Evolutionary conservation across 2,888 invertebrate genomes (phyloP).

Genomic region (Microctonus hyperodae): DNA sequence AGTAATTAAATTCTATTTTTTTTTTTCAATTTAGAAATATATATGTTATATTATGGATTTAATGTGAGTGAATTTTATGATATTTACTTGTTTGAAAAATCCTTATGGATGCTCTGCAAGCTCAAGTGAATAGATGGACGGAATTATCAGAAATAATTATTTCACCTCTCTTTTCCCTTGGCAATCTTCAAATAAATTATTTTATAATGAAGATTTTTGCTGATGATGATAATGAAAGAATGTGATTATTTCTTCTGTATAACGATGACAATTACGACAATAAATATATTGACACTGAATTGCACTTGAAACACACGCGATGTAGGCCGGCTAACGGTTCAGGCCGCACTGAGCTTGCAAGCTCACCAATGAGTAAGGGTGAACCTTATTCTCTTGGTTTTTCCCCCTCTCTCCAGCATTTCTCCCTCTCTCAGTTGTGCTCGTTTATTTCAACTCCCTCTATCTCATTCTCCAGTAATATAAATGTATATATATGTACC

Average conservation of each 20-base stretch:
- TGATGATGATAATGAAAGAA: too few species aligned
- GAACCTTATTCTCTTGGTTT: constrained; percentile 42
- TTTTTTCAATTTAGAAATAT: too few species aligned
- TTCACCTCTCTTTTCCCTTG: background rate
- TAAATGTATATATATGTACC: constrained; percentile 10
- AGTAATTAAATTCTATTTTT: too few species aligned
- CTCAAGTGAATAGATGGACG: constrained; percentile 17
- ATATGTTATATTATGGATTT: too few species aligned
- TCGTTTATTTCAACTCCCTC: constrained; percentile 15
- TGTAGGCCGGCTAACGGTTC: constrained; percentile 62
- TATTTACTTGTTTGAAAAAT: constrained; percentile 12
- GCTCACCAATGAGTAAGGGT: constrained; percentile 51
- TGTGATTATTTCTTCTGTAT: too few species aligned
- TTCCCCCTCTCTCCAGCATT: constrained; percentile 20
- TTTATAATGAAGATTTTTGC: too few species aligned
- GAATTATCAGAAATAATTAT: background rate
- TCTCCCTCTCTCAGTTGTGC: constrained; percentile 26
- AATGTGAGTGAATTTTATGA: background rate
- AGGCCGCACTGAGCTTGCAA: constrained; percentile 60
- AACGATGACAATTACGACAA: background rate
- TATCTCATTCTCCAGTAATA: constrained; percentile 10
- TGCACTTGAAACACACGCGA: constrained; percentile 42
- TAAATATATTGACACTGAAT: constrained; percentile 23
- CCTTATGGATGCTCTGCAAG: constrained; percentile 22
- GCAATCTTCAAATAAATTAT: too few species aligned